Percentiles rank a stretch among this genome's conserved stretches.
These are phyloP conservation scores for Limnephilus auricula DNA, from an alignment of 2,888 invertebrate species.

Conservation along the genomic window DNA sequence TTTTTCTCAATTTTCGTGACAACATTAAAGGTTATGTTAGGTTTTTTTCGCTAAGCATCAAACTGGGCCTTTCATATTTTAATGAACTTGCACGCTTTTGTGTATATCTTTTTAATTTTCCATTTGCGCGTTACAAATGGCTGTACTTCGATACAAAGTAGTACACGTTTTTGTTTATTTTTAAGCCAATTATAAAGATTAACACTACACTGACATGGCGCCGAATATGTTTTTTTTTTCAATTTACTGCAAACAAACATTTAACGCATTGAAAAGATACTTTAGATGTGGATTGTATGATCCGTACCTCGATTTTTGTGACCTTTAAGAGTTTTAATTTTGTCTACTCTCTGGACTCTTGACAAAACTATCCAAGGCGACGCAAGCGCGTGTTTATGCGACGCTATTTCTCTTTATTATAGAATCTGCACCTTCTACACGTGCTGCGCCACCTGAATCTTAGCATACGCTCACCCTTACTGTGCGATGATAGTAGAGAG, in stretches of 20 bases:
- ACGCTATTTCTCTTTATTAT: too few relatives aligned
- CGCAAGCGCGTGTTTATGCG: too few relatives aligned
- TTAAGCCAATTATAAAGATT: not conserved
- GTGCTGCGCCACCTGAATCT: too few relatives aligned
- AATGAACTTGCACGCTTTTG: not conserved
- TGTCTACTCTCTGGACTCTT: too few relatives aligned
- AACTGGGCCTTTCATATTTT: not conserved
- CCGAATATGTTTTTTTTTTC: not conserved
- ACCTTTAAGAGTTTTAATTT: not conserved
- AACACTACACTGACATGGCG: not conserved
- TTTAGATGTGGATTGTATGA: not conserved
- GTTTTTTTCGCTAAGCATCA: slow-evolving; percentile 38
- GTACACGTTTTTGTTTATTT: not conserved
- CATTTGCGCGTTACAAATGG: not conserved
- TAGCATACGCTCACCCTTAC: too few relatives aligned
- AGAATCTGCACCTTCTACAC: too few relatives aligned
- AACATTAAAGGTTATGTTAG: slow-evolving; percentile 43
- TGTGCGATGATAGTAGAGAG: not conserved
- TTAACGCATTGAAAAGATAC: too few relatives aligned
- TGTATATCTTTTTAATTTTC: not conserved
- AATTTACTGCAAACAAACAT: not conserved
- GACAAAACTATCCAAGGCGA: too few relatives aligned
- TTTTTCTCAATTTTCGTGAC: not conserved
- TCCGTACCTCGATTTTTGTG: not conserved
- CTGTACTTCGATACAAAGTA: not conserved